phyloP scores from a whole-genome alignment of 2,113 vertebrate genomes.

The Clupea harengus region DNA sequence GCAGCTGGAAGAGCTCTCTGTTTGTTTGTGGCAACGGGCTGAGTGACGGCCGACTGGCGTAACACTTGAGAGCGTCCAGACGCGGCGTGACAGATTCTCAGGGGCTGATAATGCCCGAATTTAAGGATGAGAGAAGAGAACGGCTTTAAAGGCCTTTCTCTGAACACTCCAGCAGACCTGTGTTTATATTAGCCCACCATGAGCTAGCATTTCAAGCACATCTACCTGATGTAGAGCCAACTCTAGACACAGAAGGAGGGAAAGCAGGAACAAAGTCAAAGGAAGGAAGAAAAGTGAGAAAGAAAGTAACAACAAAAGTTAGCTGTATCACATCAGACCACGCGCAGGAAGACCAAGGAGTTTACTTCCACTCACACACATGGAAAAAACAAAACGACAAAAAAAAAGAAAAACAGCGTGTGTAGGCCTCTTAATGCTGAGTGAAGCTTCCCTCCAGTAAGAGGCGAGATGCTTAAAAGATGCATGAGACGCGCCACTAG shows the following conservation, averaged over 20 bases:
- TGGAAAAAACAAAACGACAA: background rate
- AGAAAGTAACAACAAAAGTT: background rate
- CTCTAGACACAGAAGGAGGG: background rate
- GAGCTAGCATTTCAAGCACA: background rate
- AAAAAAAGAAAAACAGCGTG: background rate
- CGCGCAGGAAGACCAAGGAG: background rate
- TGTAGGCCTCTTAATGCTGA: background rate
- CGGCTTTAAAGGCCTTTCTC: background rate
- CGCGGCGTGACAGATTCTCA: background rate
- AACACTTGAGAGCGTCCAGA: background rate
- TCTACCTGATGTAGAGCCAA: background rate
- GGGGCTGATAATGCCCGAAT: background rate
- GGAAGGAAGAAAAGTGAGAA: background rate
- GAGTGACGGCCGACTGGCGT: slow-evolving; percentile 8
- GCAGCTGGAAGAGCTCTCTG: background rate
- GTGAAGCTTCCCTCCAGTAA: background rate
- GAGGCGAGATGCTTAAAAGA: background rate
- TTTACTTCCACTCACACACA: background rate
- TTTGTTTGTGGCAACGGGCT: background rate
- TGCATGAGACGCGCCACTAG: background rate
- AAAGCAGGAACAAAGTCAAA: background rate
- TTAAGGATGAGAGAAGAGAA: background rate
- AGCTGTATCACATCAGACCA: background rate
- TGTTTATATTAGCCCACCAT: background rate
- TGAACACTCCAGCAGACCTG: background rate